phyloP scores from a whole-genome alignment of 2,113 vertebrate genomes.

The Setophaga coronata region DNA sequence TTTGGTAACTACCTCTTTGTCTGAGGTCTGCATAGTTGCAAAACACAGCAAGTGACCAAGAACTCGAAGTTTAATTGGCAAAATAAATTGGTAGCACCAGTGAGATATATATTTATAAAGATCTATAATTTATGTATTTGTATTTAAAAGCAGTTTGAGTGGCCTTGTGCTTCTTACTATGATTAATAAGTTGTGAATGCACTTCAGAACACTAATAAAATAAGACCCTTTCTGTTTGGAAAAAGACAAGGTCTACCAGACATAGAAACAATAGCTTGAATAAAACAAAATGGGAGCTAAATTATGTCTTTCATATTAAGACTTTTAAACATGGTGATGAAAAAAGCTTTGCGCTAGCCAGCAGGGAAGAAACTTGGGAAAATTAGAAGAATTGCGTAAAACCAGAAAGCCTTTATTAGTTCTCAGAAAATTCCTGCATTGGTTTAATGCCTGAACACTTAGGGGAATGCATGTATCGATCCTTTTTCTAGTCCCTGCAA shows the following conservation, averaged over 20 bases:
- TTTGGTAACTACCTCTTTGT: not conserved
- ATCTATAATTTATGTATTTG: not conserved
- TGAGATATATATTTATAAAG: not conserved
- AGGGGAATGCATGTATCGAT: not conserved
- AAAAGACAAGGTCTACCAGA: not conserved
- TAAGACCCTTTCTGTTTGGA: not conserved
- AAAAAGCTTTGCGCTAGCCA: not conserved
- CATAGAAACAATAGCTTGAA: not conserved
- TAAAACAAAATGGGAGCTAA: not conserved
- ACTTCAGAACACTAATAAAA: not conserved
- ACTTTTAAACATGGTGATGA: not conserved
- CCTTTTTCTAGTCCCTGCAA: not conserved
- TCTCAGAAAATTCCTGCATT: not conserved
- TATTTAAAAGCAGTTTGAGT: not conserved
- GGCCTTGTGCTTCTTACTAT: not conserved
- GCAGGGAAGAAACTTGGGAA: not conserved
- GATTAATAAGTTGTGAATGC: not conserved
- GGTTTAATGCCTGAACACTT: slow-evolving; percentile 4
- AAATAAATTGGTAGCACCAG: not conserved
- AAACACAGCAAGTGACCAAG: not conserved
- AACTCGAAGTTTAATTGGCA: not conserved
- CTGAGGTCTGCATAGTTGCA: not conserved
- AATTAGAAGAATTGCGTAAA: slow-evolving; percentile 11
- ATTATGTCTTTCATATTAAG: not conserved
- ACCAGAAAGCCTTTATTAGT: not conserved